Evolutionary conservation across 2,113 vertebrate genomes (phyloP).

Genomic region (Scartelaos histophorus): DNA sequence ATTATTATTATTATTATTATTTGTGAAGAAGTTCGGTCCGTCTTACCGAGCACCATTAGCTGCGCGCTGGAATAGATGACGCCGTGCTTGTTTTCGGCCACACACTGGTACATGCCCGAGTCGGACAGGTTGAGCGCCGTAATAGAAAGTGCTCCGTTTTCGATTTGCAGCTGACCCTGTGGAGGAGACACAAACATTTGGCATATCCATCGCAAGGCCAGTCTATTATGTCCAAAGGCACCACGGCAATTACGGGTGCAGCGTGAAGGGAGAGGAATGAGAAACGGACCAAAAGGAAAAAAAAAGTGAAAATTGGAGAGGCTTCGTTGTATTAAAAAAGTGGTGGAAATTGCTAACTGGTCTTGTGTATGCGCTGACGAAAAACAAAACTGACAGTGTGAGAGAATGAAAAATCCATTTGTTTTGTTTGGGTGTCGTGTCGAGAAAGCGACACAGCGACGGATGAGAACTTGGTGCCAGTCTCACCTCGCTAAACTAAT

Average conservation of each 20-base stretch:
- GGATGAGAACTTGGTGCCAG: conserved; percentile 42
- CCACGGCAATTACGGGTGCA: conserved; percentile 64
- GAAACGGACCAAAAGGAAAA: neutral
- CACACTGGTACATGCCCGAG: conserved; percentile 94
- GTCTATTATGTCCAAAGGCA: conserved; percentile 60
- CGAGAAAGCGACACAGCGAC: conserved; percentile 47
- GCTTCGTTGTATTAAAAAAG: conserved; percentile 16
- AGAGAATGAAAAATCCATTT: conserved; percentile 54
- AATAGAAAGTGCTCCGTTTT: conserved; percentile 91
- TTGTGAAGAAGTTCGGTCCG: neutral
- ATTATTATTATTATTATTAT: too few species aligned
- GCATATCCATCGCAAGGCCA: conserved; percentile 49
- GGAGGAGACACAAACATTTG: conserved; percentile 70
- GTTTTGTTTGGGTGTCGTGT: conserved; percentile 35
- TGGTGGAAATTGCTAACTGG: conserved; percentile 47
- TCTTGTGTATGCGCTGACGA: conserved; percentile 22
- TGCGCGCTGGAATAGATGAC: conserved; percentile 88
- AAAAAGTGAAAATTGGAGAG: neutral
- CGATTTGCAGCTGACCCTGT: conserved; percentile 89
- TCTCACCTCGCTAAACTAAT: conserved; percentile 49
- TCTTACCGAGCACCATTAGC: conserved; percentile 92
- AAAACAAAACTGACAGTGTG: conserved; percentile 44
- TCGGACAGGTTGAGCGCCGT: conserved; percentile 87
- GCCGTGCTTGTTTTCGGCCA: conserved; percentile 97
- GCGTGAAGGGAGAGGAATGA: conserved; percentile 30